Percentiles rank a stretch among this genome's conserved stretches.
Evolutionary conservation across 2,888 invertebrate species (phyloP).

Genomic region (Phasia obesa): DNA sequence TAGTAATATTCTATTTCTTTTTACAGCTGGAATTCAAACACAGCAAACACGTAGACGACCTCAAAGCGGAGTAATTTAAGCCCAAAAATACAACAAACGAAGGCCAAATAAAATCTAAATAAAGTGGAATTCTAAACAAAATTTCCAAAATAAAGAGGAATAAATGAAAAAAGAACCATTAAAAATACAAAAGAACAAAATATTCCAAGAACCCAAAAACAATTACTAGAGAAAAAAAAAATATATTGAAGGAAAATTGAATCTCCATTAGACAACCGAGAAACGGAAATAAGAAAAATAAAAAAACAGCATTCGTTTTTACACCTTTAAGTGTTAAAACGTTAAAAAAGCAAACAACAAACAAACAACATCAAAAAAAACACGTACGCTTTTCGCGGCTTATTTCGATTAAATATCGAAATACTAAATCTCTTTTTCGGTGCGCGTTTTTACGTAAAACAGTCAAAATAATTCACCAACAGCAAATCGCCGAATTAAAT

Average conservation of each 20-base stretch:
- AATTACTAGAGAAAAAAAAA: neutral
- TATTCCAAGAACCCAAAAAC: neutral
- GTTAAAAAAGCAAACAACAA: neutral
- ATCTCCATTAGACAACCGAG: neutral
- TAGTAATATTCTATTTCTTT: no score
- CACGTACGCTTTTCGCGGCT: neutral
- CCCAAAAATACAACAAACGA: neutral
- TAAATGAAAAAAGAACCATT: neutral
- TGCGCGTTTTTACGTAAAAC: slow-evolving; percentile 58
- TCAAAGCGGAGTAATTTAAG: neutral
- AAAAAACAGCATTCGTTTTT: slow-evolving; percentile 5
- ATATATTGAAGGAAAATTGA: neutral
- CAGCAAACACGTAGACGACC: neutral
- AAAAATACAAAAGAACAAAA: neutral
- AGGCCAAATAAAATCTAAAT: no score
- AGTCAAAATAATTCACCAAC: slow-evolving; percentile 80
- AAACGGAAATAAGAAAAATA: neutral
- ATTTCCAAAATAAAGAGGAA: neutral
- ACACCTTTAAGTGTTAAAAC: slow-evolving; percentile 29
- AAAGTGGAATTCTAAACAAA: neutral
- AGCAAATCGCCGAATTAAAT: slow-evolving; percentile 75
- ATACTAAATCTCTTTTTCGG: slow-evolving; percentile 4
- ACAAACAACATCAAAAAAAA: neutral
- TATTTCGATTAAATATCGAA: slow-evolving; percentile 51
- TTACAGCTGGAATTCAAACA: no score